Base-by-base conservation (phyloP, 2,113 vertebrate species). In the Rhipidura dahli region DNA sequence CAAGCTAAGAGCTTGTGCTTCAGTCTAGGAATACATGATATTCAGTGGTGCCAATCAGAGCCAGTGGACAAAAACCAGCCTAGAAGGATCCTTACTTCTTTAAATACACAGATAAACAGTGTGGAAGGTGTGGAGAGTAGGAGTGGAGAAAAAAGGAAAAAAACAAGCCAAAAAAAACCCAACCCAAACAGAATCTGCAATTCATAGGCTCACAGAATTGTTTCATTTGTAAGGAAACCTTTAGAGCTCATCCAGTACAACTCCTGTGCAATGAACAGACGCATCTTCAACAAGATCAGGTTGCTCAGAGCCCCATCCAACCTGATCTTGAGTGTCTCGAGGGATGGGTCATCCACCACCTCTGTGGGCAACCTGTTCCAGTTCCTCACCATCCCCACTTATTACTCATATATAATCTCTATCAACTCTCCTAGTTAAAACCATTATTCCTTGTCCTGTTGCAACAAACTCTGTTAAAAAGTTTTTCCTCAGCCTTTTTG, bases 141-240 rank as follows among this genome's bases (percentile, higher is more conserved):
- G 4, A 68, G n/a, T 0, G 8, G 5, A 39, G 0, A 6, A 27
- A 18, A 37, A 59, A 59, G n/a, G n/a, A 59, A 2, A 2, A 37
- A 18, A 33, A 1, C 13, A n/a, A 21, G 3, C 17, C 11, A 8
- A 49, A 40, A 19, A 13, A 13, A 8, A 1, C 15, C 15, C 7
- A 47, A 37, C 27, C 15, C 35, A 37, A 50, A 27, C 1, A 65
- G 33, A 83, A 78, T 18, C 23, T 73, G 50, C 45, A 79, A 54
- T 23, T 49, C 40, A 69, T 7, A 49, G 35, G 24, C 22, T 63
- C 31, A 69, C 12, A 56, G 15, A 40, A 76, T 19, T 45, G 35
- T 47, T 76, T 83, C 40, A 54, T 11, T 56, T 63, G 30, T 6
- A 56, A 7, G 13, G 15, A 9, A 21, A 47, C 17, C 26, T 56